Conservation (phyloP, 2,113 vertebrate species). For the Dasyornis broadbenti region DNA sequence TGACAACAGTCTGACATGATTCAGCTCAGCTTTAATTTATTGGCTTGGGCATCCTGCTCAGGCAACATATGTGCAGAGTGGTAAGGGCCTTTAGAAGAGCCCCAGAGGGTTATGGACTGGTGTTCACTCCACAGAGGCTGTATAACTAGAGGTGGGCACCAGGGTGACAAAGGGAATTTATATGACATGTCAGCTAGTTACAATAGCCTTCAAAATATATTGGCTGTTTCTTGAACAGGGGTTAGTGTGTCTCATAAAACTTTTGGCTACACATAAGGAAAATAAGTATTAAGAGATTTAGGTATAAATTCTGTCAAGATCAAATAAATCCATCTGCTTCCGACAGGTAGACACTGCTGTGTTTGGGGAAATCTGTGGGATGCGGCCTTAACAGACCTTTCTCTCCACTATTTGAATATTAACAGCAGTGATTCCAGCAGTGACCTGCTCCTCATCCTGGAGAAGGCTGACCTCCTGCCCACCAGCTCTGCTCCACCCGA, state of each 20-base stretch:
- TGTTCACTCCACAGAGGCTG: background rate
- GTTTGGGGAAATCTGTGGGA: background rate
- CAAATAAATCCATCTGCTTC: conserved; percentile 1
- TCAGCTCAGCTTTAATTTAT: background rate
- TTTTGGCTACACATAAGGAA: conserved; percentile 29
- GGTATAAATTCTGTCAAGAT: conserved; percentile 33
- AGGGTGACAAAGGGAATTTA: conserved; percentile 7
- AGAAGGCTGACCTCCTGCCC: background rate
- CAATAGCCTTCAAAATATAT: conserved; percentile 34
- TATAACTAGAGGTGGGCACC: background rate
- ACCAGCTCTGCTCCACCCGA: background rate
- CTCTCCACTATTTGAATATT: background rate
- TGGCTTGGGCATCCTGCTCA: background rate
- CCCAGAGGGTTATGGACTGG: background rate
- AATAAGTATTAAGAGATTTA: conserved; percentile 43
- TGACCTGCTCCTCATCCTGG: background rate
- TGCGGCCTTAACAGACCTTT: background rate
- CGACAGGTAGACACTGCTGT: background rate
- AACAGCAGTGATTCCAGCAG: background rate
- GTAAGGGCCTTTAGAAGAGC: background rate
- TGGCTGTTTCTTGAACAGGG: background rate
- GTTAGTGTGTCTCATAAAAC: conserved; percentile 41
- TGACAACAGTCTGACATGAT: background rate
- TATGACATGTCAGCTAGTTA: background rate
- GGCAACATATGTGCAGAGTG: background rate